These are phyloP conservation scores for Opisthograptis luteolata DNA, from an alignment of 2,888 invertebrate species.

Conservation along the genomic window DNA sequence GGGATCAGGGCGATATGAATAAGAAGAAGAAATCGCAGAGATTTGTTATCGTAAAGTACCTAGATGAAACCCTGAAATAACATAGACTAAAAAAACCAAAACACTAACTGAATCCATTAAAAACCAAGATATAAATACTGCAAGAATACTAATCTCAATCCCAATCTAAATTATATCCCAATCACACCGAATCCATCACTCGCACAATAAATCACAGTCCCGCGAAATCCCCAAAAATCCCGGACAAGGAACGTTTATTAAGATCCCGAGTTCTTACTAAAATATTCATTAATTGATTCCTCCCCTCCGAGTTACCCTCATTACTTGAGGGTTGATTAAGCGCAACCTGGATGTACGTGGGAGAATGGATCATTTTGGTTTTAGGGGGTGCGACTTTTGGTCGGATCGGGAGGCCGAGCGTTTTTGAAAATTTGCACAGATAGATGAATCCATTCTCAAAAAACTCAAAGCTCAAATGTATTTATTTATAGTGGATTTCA, in stretches of 20 bases:
- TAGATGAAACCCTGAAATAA: too few species aligned
- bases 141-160: constrained; percentile 8
- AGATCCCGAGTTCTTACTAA: constrained; percentile 66
- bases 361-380: constrained; percentile 49
- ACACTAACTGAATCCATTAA: constrained; percentile 8
- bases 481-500: too few species aligned
- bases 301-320: constrained; percentile 71
- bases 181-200: constrained; percentile 69
- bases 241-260: constrained; percentile 78
- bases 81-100: not conserved
- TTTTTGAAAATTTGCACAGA: too few species aligned
- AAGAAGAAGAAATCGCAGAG: too few species aligned
- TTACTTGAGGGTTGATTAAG: constrained; percentile 80
- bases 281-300: constrained; percentile 83
- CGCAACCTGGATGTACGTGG: constrained; percentile 71
- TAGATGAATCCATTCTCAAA: too few species aligned
- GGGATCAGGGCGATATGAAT: too few species aligned
- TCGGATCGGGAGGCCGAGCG: not conserved
- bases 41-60: too few species aligned
- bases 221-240: constrained; percentile 72
- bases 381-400: constrained; percentile 39
- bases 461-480: too few species aligned
- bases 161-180: constrained; percentile 57
- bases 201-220: constrained; percentile 64
- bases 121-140: too few species aligned